Evolutionary conservation across 2,113 vertebrate genomes (phyloP), one percentile per base, ranked within the genome.

Genomic region (Dasyprocta punctata): DNA sequence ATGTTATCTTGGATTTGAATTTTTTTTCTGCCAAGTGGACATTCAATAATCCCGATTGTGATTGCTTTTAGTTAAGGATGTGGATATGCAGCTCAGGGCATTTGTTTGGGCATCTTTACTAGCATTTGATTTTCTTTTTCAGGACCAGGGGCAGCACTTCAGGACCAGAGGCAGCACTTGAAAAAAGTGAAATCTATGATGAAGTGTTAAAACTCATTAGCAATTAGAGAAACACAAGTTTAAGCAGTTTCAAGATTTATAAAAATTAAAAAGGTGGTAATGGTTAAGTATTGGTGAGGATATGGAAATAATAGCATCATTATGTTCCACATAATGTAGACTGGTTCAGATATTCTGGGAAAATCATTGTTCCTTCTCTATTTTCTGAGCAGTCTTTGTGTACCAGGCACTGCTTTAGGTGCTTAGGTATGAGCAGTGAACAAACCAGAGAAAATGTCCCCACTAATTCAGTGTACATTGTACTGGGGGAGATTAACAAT

Each of bases 191-290:
- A 85, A 38, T 81, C 10, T 81, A 77, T 82, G 58, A 86, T 85
- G 20, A 91, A 30, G 19, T 60, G 7, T 9, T 81, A 38, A 86
- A 95, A 69, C 3, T 92, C 33, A 85, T 60, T 61, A 61, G 9
- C 89, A 89, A 86, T 54, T 83, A 86, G 16, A 95, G 52, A 93
- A 88, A 65, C n/a, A 36, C 22, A 86, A 73, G 60, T 89, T 77
- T 71, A 91, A 91, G 20, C n/a, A 86, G 28, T 28, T 86, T n/a
- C 54, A 41, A 89, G 58, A 49, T 4, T 89, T 28, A 44, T 20
- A 93, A 96, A 88, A 92, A 65, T 73, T 82, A 63, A 63, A 92
- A 89, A 63, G 28, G 5, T 69, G 69, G 88, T 86, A 82, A 44
- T 26, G 58, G 58, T 38, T n/a, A 83, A 82, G 17, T 94, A 30